Evolutionary conservation across 2,113 vertebrate species (phyloP), one percentile per base, ranked within the genome.

Genomic region (Coturnix japonica): DNA sequence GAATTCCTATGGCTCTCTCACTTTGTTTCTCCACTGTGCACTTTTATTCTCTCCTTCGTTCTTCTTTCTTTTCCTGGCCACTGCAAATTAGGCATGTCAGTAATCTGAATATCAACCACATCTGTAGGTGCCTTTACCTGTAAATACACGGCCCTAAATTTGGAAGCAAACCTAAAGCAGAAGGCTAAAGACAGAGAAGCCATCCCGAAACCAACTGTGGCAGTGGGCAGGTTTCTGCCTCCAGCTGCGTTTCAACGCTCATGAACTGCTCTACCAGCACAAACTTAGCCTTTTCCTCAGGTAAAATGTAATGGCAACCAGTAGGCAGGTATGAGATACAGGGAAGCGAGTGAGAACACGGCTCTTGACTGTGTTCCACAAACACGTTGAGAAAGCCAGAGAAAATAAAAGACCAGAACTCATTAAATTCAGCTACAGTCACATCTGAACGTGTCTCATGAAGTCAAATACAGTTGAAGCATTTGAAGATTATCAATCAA

Each of bases 361-460:
- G 70, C 31, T 87, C 19, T 59, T 43, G 82, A 90, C 51, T 25
- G 77, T 25, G 67, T 5, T 4, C 26, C 31, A 74, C 18, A 67
- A 64, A 76, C 44, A 28, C 11, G 6, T 9, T 80, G 64, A 74
- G 56, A 80, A 89, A 91, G 16, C 23, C 74, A 79, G 64, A 82
- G 69, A 85, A 87, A 46, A 72, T 82, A 92, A 80, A 39, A 79
- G 79, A 80, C 72, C 30, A 73, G 57, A 87, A 93, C 43, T 74
- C 69, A 78, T 74, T 91, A 82, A 47, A 82, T 41, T 91, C 74
- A 70, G 35, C 37, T 64, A 89, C 30, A 88, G 37, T 66, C 33
- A 44, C 60, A 83, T 87, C 64, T 87, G 75, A 87, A 60, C 31
- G 15, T 33, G 18, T 70, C 65, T 85, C 33, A 67, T 67, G 73